phyloP scores from a whole-genome alignment of 2,113 vertebrate species.

The Cephalopholis sonnerati region DNA sequence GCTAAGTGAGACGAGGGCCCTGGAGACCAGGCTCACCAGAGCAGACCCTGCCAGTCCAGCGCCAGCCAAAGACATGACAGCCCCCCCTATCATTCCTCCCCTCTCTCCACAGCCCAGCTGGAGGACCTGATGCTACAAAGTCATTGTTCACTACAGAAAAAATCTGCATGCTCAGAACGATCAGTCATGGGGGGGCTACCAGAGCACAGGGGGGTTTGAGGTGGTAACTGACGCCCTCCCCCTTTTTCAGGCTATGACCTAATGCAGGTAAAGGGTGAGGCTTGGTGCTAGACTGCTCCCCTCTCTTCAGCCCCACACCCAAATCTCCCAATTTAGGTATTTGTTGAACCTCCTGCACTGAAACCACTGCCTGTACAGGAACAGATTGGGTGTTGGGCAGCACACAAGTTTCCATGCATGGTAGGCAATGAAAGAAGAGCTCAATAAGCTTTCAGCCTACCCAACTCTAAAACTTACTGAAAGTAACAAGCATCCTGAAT shows the following conservation, averaged over 20 bases:
- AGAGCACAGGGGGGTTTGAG: constrained; percentile 16
- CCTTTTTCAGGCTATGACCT: constrained; percentile 63
- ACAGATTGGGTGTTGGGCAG: constrained; percentile 46
- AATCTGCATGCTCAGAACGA: constrained; percentile 46
- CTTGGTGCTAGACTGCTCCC: constrained; percentile 18
- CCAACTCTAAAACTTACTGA: constrained; percentile 26
- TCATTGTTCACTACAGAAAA: constrained; percentile 55
- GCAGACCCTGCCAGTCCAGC: constrained; percentile 65
- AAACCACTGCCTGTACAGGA: constrained; percentile 48
- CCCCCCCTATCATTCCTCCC: constrained; percentile 42
- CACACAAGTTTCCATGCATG: constrained; percentile 59
- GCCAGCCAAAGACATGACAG: constrained; percentile 65
- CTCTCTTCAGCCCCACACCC: constrained; percentile 56
- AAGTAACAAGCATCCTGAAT: not conserved
- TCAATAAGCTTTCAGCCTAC: constrained; percentile 28
- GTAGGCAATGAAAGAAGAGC: constrained; percentile 51
- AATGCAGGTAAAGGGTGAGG: constrained; percentile 66
- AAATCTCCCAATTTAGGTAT: constrained; percentile 54
- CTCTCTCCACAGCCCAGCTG: not conserved
- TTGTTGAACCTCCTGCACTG: constrained; percentile 70
- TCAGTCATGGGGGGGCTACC: constrained; percentile 42
- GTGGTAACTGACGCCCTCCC: constrained; percentile 44
- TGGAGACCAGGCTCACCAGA: constrained; percentile 67
- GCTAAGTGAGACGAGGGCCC: constrained; percentile 67
- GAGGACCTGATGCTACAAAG: constrained; percentile 39